Percentiles rank a stretch among this genome's conserved stretches.
Evolutionary conservation across 2,797 vertebrate species (phyloP).

Genomic region (Masticophis lateralis): DNA sequence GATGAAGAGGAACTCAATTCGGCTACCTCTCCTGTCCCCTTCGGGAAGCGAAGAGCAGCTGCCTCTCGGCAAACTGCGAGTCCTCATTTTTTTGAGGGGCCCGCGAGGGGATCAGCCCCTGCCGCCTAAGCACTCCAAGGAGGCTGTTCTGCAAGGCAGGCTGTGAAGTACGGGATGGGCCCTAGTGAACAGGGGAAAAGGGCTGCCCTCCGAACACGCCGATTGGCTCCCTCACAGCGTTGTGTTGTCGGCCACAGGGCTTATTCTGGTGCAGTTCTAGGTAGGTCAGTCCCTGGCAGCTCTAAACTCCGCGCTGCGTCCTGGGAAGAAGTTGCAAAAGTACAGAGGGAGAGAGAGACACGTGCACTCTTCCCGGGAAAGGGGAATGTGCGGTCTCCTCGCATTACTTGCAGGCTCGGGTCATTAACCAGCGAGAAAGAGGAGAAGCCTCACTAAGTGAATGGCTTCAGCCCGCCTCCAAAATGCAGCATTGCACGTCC

Average conservation of each 20-base stretch:
- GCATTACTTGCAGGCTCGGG: background rate
- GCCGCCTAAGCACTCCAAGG: too few relatives aligned
- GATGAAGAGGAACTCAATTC: background rate
- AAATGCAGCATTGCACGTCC: background rate
- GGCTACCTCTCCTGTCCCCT: background rate
- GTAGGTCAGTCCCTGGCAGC: background rate
- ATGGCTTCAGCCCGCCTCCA: background rate
- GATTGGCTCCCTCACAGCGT: background rate
- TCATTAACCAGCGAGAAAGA: background rate
- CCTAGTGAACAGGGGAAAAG: background rate
- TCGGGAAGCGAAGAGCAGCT: background rate
- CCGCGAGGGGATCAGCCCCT: background rate
- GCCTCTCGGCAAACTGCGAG: background rate
- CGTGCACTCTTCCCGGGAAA: background rate
- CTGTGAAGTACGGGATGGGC: background rate
- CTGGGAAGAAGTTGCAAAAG: background rate
- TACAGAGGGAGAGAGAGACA: background rate
- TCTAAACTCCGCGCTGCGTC: background rate
- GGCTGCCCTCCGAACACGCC: background rate
- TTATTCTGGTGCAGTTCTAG: background rate
- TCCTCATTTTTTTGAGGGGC: too few relatives aligned
- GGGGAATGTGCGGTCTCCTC: background rate
- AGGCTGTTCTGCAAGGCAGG: background rate
- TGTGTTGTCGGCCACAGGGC: background rate
- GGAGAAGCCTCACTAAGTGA: background rate